Percentiles rank a stretch among this genome's conserved stretches.
Evolutionary conservation across 2,888 invertebrate species (phyloP).

Genomic region (Rotaria socialis): DNA sequence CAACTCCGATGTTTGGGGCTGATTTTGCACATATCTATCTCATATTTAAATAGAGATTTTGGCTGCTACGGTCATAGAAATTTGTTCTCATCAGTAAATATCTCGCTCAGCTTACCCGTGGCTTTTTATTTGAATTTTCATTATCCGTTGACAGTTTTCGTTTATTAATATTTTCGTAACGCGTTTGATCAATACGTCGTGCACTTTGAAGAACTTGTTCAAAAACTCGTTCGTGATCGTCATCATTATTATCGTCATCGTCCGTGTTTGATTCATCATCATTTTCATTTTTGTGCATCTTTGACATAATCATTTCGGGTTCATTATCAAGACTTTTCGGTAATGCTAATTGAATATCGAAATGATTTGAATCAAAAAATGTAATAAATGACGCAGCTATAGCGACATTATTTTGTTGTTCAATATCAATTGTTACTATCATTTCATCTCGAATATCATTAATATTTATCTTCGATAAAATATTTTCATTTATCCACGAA

Average conservation of each 20-base stretch:
- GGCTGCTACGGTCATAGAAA: too few relatives aligned
- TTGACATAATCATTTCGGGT: background rate
- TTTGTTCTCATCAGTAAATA: too few relatives aligned
- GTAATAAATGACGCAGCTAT: conserved; percentile 9
- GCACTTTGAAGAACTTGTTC: conserved; percentile 18
- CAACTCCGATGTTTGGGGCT: too few relatives aligned
- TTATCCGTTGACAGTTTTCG: background rate
- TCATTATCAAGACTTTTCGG: background rate
- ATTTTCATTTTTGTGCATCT: background rate
- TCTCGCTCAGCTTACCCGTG: background rate
- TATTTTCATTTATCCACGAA: conserved; percentile 36
- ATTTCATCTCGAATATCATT: background rate
- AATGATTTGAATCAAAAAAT: conserved; percentile 12
- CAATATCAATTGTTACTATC: background rate
- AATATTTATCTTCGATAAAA: conserved; percentile 30
- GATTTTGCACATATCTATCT: too few relatives aligned
- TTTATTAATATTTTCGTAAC: conserved; percentile 12
- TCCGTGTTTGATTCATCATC: background rate
- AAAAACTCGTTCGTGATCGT: conserved; percentile 11
- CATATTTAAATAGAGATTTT: too few relatives aligned
- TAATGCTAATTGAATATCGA: conserved; percentile 9
- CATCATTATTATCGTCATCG: background rate
- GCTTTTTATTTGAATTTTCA: background rate
- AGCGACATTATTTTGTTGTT: conserved; percentile 16
- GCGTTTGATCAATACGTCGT: conserved; percentile 13